These are phyloP conservation scores for Premnoplex brunnescens DNA, from an alignment of 2,797 vertebrate genomes.

Conservation along the genomic window DNA sequence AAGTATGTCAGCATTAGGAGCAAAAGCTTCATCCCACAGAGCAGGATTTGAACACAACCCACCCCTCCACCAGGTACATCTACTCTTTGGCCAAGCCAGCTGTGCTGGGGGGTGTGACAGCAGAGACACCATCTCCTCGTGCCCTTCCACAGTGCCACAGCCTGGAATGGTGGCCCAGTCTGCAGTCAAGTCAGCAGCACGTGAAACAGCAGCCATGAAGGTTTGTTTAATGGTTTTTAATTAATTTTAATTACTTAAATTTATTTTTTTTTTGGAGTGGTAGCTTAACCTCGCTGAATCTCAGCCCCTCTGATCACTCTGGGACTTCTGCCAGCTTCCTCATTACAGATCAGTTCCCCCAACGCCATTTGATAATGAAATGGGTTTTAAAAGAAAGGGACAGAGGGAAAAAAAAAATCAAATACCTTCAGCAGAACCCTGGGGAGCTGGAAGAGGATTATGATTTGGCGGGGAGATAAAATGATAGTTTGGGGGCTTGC, in stretches of 20 bases:
- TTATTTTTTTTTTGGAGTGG: conserved; percentile 41
- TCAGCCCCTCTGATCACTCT: conserved; percentile 61
- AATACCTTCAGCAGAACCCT: conserved; percentile 34
- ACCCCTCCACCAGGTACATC: accelerated
- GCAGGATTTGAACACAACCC: neutral
- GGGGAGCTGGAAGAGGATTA: conserved; percentile 50
- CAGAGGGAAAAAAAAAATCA: conserved; percentile 29
- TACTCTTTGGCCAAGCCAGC: neutral
- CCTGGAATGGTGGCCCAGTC: neutral
- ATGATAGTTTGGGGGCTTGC: neutral
- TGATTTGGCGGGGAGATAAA: neutral
- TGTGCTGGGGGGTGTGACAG: accelerated
- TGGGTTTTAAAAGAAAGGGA: conserved; percentile 58
- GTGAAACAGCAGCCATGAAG: conserved; percentile 20
- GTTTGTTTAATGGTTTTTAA: conserved; percentile 71
- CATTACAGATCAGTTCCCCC: conserved; percentile 55
- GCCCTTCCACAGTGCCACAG: neutral
- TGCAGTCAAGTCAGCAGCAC: conserved; percentile 10
- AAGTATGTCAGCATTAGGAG: neutral
- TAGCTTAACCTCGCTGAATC: conserved; percentile 51
- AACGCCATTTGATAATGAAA: conserved; percentile 64
- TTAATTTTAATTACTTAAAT: conserved; percentile 73
- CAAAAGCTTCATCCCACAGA: neutral
- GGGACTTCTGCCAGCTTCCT: conserved; percentile 70
- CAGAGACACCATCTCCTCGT: neutral